phyloP scores from a whole-genome alignment of 2,888 invertebrate species.

The Orthosia gothica region DNA sequence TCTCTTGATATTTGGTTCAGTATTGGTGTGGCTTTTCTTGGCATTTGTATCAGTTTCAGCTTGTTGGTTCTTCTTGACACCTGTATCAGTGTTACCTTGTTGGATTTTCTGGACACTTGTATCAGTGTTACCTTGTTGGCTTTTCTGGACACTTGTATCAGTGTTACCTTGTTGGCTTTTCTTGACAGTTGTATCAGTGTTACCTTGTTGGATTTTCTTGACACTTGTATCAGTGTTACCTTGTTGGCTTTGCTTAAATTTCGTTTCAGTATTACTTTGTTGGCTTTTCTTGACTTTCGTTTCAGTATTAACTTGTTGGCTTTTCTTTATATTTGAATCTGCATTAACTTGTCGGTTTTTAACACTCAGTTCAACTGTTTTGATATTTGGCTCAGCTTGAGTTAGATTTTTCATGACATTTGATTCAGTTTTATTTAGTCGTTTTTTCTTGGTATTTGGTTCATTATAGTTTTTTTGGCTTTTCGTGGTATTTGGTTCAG shows the following conservation, averaged over 20 bases:
- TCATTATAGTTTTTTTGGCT: constrained; percentile 76
- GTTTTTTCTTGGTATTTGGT: constrained; percentile 75
- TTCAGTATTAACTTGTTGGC: constrained; percentile 56
- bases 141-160: constrained; percentile 70
- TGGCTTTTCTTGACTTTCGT: constrained; percentile 27
- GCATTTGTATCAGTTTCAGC: constrained; percentile 75
- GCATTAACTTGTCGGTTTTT: constrained; percentile 17
- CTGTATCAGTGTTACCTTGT: constrained; percentile 56
- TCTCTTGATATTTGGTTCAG: constrained; percentile 79
- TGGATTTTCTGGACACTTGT: constrained; percentile 1
- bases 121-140: no score
- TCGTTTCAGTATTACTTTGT: constrained; percentile 72
- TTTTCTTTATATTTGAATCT: constrained; percentile 29
- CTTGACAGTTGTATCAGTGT: constrained; percentile 77
- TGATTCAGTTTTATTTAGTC: constrained; percentile 25
- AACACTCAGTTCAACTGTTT: constrained; percentile 18
- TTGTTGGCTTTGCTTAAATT: constrained; percentile 78
- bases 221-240: constrained; percentile 75
- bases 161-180: constrained; percentile 64
- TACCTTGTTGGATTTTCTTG: constrained; percentile 63
- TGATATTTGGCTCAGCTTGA: constrained; percentile 27
- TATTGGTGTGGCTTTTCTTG: constrained; percentile 76
- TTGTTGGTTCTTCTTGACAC: constrained; percentile 9
- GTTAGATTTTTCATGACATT: constrained; percentile 37
- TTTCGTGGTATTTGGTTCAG: constrained; percentile 77